These are phyloP conservation scores for Halisarca cf. caerulea DNA, from an alignment of 37 sponge, comb jelly and placozoan genomes.

Conservation along the genomic window DNA sequence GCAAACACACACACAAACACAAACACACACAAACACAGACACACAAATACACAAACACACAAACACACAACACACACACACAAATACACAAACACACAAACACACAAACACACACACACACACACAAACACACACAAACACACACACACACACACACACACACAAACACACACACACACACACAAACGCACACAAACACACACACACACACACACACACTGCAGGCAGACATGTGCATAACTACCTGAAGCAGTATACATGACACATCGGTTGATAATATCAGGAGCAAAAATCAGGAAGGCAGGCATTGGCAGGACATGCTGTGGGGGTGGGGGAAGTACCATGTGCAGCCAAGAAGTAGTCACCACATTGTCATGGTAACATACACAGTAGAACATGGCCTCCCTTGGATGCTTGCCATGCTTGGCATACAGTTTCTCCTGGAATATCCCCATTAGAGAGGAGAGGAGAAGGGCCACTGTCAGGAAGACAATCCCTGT, in stretches of 20 bases:
- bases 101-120: too few relatives aligned
- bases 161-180: too few relatives aligned
- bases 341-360: neutral
- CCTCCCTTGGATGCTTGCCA: conserved; percentile 92
- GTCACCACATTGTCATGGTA: neutral
- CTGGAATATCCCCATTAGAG: conserved; percentile 81
- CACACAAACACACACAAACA: too few relatives aligned
- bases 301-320: conserved; percentile 82
- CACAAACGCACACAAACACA: too few relatives aligned
- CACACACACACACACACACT: too few relatives aligned
- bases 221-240: neutral
- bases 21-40: too few relatives aligned
- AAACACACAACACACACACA: too few relatives aligned
- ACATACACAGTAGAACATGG: conserved; percentile 90
- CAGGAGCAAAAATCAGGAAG: conserved; percentile 69
- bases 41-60: too few relatives aligned
- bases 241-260: conserved; percentile 64
- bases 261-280: conserved; percentile 37
- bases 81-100: too few relatives aligned
- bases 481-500: conserved; percentile 69
- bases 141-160: too few relatives aligned
- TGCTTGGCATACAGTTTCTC: conserved; percentile 75
- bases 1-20: too few relatives aligned
- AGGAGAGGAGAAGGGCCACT: conserved; percentile 69
- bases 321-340: conserved; percentile 2